A percentile compares a stretch with the other conserved stretches of the same genome.
phyloP scores from a whole-genome alignment of 35 echinoderm and acorn worm genomes.

The Heliocidaris tuberculata region DNA sequence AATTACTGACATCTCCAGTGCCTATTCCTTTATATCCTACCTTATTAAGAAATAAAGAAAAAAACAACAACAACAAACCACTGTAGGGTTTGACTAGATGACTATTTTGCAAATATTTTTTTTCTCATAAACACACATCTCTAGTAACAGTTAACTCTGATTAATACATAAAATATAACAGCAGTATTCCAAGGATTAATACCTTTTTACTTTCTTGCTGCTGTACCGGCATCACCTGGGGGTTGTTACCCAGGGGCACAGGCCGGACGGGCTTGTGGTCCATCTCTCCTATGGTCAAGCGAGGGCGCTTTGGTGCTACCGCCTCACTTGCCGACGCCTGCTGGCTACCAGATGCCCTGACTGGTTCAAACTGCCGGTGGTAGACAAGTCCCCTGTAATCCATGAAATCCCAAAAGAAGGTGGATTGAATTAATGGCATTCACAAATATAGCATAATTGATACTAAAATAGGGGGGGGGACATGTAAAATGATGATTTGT shows the following conservation, averaged over 20 bases:
- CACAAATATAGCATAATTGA: too few relatives aligned
- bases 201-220: constrained; percentile 73
- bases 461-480: neutral
- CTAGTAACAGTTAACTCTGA: too few relatives aligned
- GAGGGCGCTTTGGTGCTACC: constrained; percentile 69
- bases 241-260: constrained; percentile 46
- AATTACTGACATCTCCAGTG: too few relatives aligned
- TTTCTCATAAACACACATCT: too few relatives aligned
- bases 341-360: constrained; percentile 45
- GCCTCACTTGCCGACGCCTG: constrained; percentile 33
- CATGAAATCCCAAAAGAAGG: neutral
- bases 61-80: too few relatives aligned
- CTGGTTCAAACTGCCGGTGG: constrained; percentile 63
- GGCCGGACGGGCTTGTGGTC: constrained; percentile 63
- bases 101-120: too few relatives aligned
- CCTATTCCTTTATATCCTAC: too few relatives aligned
- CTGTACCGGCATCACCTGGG: constrained; percentile 30
- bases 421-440: neutral
- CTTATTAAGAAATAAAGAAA: too few relatives aligned
- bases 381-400: constrained; percentile 48
- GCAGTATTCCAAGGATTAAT: neutral
- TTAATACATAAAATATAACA: too few relatives aligned
- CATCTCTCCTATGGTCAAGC: constrained; percentile 53
- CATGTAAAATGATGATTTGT: neutral
- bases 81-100: too few relatives aligned